Evolutionary conservation across 92 coral and sea anemone species (phyloP).

Genomic region (Epizoanthus fatuus): DNA sequence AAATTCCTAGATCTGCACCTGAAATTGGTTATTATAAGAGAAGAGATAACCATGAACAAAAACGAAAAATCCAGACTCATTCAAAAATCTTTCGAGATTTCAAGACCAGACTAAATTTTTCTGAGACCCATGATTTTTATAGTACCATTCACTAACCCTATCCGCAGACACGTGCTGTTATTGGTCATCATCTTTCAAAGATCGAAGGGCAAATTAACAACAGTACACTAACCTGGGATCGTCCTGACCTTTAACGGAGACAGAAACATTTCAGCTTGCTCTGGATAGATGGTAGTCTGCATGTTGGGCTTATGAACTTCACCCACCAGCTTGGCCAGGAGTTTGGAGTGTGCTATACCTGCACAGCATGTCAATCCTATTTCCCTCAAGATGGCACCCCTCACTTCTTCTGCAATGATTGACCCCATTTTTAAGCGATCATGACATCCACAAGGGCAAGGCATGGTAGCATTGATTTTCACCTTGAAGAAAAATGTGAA

Average conservation of each 20-base stretch:
- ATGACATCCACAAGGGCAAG: conserved; percentile 86
- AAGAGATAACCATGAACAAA: too few relatives aligned
- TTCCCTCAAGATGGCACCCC: conserved; percentile 73
- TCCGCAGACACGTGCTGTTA: too few relatives aligned
- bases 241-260: conserved; percentile 65
- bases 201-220: not conserved
- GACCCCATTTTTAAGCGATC: conserved; percentile 78
- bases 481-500: not conserved
- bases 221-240: conserved; percentile 77
- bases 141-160: too few relatives aligned
- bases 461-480: not conserved
- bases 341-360: conserved; percentile 80
- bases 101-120: too few relatives aligned
- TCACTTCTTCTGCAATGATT: conserved; percentile 73
- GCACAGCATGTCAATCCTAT: conserved; percentile 91
- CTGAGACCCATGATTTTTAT: too few relatives aligned
- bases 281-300: conserved; percentile 83
- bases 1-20: too few relatives aligned
- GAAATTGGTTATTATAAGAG: too few relatives aligned
- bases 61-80: too few relatives aligned
- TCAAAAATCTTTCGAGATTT: too few relatives aligned
- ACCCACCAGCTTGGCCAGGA: conserved; percentile 85
- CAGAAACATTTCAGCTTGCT: conserved; percentile 62
- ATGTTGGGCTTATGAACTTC: conserved; percentile 84
- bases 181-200: not conserved